A percentile compares a stretch with the other conserved stretches of the same genome.
These are phyloP conservation scores for Lampris megalopsis DNA, from an alignment of 2,113 vertebrate genomes.

Conservation along the genomic window DNA sequence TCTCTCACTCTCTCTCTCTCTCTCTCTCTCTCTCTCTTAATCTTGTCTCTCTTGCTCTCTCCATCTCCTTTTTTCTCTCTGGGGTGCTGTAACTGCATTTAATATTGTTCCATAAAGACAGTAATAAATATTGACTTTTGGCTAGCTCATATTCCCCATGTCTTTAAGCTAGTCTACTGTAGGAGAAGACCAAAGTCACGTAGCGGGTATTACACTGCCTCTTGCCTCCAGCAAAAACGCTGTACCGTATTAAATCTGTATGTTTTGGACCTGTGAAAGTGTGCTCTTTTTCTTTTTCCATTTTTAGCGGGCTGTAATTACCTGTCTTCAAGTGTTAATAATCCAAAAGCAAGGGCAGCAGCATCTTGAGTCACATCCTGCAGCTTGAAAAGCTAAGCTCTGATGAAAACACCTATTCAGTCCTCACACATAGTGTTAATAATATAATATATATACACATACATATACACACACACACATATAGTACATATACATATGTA, in stretches of 20 bases:
- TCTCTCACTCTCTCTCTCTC: slow-evolving; percentile 30
- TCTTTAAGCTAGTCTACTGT: slow-evolving; percentile 63
- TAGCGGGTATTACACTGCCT: slow-evolving; percentile 48
- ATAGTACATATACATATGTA: too few relatives aligned
- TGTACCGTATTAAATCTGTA: slow-evolving; percentile 25
- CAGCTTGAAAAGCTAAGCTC: too few relatives aligned
- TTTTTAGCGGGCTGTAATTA: slow-evolving; percentile 8
- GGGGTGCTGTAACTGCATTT: slow-evolving; percentile 77
- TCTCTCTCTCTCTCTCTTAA: neutral
- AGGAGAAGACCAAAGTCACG: slow-evolving; percentile 65
- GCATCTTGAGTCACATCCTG: too few relatives aligned
- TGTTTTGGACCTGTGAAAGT: slow-evolving; percentile 37
- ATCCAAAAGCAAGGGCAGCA: neutral
- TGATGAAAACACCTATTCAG: too few relatives aligned
- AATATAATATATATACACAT: too few relatives aligned
- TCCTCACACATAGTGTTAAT: too few relatives aligned
- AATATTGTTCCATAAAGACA: slow-evolving; percentile 79
- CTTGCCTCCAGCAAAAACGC: slow-evolving; percentile 4
- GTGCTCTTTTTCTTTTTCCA: slow-evolving; percentile 13
- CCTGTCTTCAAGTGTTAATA: slow-evolving; percentile 5
- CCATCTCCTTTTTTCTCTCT: slow-evolving; percentile 55
- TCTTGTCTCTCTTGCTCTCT: neutral
- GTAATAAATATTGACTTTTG: slow-evolving; percentile 82
- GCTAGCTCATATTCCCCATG: slow-evolving; percentile 72
- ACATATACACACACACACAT: too few relatives aligned